Evolutionary conservation across 2,113 vertebrate genomes (phyloP).

Genomic region (Ellobius talpinus): DNA sequence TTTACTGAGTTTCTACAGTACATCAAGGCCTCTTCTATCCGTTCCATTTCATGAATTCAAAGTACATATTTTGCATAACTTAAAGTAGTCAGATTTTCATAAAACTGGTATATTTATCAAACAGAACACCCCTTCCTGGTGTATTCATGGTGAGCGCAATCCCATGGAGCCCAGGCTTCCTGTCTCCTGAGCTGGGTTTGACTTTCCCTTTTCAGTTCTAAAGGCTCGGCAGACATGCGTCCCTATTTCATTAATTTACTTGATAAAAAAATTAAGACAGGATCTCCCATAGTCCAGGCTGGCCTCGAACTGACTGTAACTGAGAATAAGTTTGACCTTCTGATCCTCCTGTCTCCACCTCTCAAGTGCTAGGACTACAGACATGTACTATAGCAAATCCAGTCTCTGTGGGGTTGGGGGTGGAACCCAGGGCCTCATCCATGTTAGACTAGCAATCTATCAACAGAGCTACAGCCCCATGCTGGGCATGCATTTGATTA

Average conservation of each 20-base stretch:
- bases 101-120: background rate
- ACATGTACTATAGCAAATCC: background rate
- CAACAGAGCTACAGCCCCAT: background rate
- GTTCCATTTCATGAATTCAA: background rate
- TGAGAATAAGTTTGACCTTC: background rate
- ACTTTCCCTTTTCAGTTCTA: background rate
- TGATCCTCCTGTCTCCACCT: background rate
- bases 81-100: constrained; percentile 26
- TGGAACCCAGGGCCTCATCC: too few species aligned
- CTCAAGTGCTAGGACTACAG: background rate
- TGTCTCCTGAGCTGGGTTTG: background rate
- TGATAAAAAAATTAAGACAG: background rate
- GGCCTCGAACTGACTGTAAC: background rate
- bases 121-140: background rate
- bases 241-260: background rate
- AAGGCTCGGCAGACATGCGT: background rate
- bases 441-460: background rate
- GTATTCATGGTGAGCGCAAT: rapidly evolving
- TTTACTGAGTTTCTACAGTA: background rate
- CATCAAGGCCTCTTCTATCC: constrained; percentile 29
- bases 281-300: background rate
- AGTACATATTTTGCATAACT: constrained; percentile 12
- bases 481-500: background rate
- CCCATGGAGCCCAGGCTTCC: background rate
- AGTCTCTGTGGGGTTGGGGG: background rate